Base-by-base conservation (phyloP, 2,797 vertebrate genomes). In the Enteromius radiatus region DNA sequence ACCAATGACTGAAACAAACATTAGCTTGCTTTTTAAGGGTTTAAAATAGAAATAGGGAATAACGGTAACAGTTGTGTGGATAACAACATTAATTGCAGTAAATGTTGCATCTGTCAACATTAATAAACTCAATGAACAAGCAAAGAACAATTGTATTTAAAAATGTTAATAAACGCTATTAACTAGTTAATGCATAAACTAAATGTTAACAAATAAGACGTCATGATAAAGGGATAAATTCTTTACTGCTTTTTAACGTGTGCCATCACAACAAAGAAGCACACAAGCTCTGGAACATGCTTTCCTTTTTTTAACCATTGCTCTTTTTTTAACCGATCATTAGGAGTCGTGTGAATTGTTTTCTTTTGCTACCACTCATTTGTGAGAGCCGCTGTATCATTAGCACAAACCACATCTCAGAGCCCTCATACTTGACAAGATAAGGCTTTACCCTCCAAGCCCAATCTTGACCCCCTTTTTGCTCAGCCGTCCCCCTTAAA, bases 351-450 rank as follows among this genome's bases (percentile, higher is more conserved):
- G 78, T 43, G 28, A 31, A 49, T 47, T 33, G 19, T 26, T 81
- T 74, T 26, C 56, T 73, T 63, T 74, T 47, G 33, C 15, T 5
- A 19, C 14, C 15, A 12, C 33, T 76, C 19, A 45, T 76, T 82
- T 67, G 59, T 23, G 47, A 67, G 63, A 21, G 78, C 78, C 15
- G 6, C 49, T 75, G 73, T 84, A 84, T 89, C 81, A 84, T 90
- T 92, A 92, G 91, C 88, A n/a, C 67, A 38, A 81, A 82, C 90
- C 88, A 87, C 93, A 92, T 92, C 92, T 92, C 91, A 92, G 90
- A 92, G 90, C 87, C 88, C 88, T 90, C 87, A 89, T 88, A 85
- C 86, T 89, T 88, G 85, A 85, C 89, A 92, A 88, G 86, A 91
- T 90, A 91, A 93, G 88, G 78, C 81, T 64, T 91, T 86, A 90